A percentile compares a stretch with the other conserved stretches of the same genome.
Conservation (phyloP, 1,140 invertebrate species). For the Andrena cerasifolii region DNA sequence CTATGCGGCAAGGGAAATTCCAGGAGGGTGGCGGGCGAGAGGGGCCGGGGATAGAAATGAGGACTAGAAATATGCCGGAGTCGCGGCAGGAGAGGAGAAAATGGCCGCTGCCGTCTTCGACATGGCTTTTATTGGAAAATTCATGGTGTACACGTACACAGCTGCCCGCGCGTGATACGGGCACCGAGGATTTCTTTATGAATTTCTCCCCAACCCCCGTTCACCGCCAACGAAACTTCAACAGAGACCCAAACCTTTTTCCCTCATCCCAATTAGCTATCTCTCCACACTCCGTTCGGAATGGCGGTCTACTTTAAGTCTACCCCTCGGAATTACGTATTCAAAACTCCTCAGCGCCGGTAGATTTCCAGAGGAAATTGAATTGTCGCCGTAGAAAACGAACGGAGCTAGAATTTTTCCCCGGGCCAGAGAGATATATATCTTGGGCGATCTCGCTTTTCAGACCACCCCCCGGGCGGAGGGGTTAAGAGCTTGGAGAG, state of each 20-base stretch:
- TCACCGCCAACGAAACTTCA: too few relatives aligned
- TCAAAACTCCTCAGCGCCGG: background rate
- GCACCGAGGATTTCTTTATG: constrained; percentile 1
- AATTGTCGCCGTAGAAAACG: background rate
- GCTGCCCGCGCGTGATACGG: background rate
- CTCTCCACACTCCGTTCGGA: background rate
- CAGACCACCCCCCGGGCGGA: too few relatives aligned
- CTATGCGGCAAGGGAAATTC: constrained; percentile 71
- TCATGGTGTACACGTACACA: constrained; percentile 42
- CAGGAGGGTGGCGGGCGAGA: constrained; percentile 40
- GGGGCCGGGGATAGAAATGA: constrained; percentile 20
- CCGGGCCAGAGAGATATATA: too few relatives aligned
- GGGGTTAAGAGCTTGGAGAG: too few relatives aligned
- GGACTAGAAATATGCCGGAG: constrained; percentile 55
- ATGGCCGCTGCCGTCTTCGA: constrained; percentile 55
- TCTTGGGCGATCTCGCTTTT: too few relatives aligned
- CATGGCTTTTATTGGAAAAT: constrained; percentile 64
- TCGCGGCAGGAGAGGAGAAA: constrained; percentile 54
- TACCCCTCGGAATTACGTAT: constrained; percentile 5
- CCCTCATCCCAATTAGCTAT: too few relatives aligned
- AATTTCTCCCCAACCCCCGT: background rate
- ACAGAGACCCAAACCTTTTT: too few relatives aligned
- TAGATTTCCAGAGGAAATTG: background rate
- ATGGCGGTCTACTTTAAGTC: background rate
- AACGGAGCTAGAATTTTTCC: background rate